phyloP scores from a whole-genome alignment of 2,888 invertebrate species.

The Hirtodrosophila alboralis region DNA sequence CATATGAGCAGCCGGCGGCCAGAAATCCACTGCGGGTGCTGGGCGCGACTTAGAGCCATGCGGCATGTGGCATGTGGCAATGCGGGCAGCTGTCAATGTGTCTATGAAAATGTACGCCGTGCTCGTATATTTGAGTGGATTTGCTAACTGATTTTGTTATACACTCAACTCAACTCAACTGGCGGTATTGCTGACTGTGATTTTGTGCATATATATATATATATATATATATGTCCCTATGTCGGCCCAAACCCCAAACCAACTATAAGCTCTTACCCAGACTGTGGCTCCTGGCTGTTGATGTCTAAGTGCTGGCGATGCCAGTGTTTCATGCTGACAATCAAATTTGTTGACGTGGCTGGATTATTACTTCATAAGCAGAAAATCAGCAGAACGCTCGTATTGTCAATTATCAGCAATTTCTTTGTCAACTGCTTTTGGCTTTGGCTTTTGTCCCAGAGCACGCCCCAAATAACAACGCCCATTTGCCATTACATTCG shows the following conservation, averaged over 20 bases:
- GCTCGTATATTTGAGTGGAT: conserved; percentile 74
- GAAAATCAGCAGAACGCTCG: conserved; percentile 52
- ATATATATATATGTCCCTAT: no score
- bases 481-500: conserved; percentile 72
- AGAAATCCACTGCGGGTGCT: conserved; percentile 36
- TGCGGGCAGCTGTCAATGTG: conserved; percentile 80
- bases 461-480: conserved; percentile 34
- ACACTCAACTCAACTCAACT: conserved; percentile 50
- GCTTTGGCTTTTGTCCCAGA: conserved; percentile 25
- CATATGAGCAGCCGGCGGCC: conserved; percentile 65
- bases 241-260: neutral
- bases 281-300: conserved; percentile 37
- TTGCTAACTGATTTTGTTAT: conserved; percentile 79
- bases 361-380: conserved; percentile 80
- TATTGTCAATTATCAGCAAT: conserved; percentile 77
- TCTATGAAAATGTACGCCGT: conserved; percentile 73
- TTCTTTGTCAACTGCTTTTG: conserved; percentile 61
- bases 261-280: neutral
- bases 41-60: conserved; percentile 20
- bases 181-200: conserved; percentile 61
- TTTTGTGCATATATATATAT: conserved; percentile 46
- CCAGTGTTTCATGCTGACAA: conserved; percentile 71
- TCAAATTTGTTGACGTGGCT: conserved; percentile 80
- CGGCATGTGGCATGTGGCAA: conserved; percentile 21
- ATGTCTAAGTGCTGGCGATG: conserved; percentile 42